Evolutionary conservation across 2,113 vertebrate species (phyloP).

Genomic region (Centrocercus urophasianus): DNA sequence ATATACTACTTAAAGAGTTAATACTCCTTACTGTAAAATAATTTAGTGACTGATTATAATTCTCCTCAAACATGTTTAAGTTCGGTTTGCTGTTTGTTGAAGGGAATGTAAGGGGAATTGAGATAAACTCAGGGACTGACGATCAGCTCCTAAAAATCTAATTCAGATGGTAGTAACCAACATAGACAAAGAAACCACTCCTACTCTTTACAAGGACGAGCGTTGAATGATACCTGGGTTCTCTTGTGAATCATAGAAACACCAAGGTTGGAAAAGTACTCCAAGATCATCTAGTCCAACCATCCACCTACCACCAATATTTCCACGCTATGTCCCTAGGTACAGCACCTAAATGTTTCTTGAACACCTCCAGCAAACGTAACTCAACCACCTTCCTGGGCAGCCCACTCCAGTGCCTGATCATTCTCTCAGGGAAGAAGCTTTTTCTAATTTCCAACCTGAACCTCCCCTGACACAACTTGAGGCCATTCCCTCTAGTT

Average conservation of each 20-base stretch:
- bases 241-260: neutral
- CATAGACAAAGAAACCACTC: neutral
- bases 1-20: neutral
- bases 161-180: neutral
- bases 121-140: neutral
- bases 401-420: too few relatives aligned
- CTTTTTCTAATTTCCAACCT: too few relatives aligned
- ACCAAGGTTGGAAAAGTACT: too few relatives aligned
- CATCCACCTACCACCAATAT: too few relatives aligned
- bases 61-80: neutral
- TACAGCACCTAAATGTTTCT: too few relatives aligned
- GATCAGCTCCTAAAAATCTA: neutral
- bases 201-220: neutral
- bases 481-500: too few relatives aligned
- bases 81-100: neutral
- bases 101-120: neutral
- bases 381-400: too few relatives aligned
- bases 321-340: too few relatives aligned
- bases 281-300: too few relatives aligned
- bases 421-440: too few relatives aligned
- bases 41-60: neutral
- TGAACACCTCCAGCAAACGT: too few relatives aligned
- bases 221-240: neutral
- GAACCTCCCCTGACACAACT: too few relatives aligned
- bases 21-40: neutral